Evolutionary conservation across 2,113 vertebrate genomes (phyloP).

Genomic region (Paramisgurnus dabryanus): DNA sequence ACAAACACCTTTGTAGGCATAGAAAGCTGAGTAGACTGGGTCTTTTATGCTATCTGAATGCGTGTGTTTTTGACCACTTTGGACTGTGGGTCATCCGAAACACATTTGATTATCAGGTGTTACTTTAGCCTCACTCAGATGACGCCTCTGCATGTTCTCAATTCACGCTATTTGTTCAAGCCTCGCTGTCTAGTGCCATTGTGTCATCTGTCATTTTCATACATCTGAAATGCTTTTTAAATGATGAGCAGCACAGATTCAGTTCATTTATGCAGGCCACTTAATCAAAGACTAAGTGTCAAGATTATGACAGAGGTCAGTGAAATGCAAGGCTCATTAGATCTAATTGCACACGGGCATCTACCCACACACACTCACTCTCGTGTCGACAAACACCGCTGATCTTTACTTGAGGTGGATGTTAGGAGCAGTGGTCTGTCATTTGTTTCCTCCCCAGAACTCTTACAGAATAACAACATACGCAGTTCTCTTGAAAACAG

Average conservation of each 20-base stretch:
- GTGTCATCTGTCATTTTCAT: conserved; percentile 1
- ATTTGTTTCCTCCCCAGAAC: not conserved
- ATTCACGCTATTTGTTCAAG: not conserved
- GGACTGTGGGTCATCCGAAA: too few relatives aligned
- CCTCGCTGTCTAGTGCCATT: not conserved
- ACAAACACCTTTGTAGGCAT: too few relatives aligned
- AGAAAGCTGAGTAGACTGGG: too few relatives aligned
- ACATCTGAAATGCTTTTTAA: not conserved
- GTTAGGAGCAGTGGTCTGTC: conserved; percentile 3
- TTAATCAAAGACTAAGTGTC: conserved; percentile 34
- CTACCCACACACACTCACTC: not conserved
- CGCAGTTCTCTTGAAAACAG: not conserved
- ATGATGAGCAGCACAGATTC: not conserved
- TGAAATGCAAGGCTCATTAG: conserved; percentile 38
- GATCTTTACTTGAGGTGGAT: conserved; percentile 26
- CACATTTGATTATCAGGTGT: too few relatives aligned
- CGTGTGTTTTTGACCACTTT: too few relatives aligned
- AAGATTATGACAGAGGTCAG: conserved; percentile 35
- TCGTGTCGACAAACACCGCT: not conserved
- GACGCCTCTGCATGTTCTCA: not conserved
- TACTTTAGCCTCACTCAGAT: too few relatives aligned
- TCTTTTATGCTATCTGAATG: too few relatives aligned
- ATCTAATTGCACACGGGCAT: conserved; percentile 30
- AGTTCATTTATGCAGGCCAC: conserved; percentile 27
- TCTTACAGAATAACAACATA: not conserved